Evolutionary conservation across 1,140 invertebrate species (phyloP), one percentile per base, ranked within the genome.

Genomic region (Drosophila kurseongensis): DNA sequence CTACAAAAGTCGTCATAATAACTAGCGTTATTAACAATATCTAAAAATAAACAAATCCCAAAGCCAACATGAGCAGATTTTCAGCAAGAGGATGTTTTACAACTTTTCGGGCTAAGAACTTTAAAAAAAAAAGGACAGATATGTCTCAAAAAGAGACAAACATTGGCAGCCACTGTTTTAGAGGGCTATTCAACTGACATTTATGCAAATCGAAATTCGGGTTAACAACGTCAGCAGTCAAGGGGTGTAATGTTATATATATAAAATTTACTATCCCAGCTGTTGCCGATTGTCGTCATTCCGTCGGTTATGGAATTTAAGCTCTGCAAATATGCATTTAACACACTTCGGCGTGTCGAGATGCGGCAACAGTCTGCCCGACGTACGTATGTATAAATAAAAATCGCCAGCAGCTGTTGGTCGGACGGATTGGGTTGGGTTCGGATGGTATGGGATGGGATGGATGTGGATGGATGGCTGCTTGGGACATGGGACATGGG

Each of bases 151-250:
- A 48, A 38, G 2, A 5, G 13, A 18, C 36, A 45, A 29, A 12
- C 1, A 10, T 45, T 45, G 38, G 41, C 60, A 52, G 9, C 29
- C 29, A 44, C 79, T 69, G 44, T 48, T 58, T 54, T 40, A 27
- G 40, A 18, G 18, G 12, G 58, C 41, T 41, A 47, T 62, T 14
- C 32, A 40, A 40, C 45, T 67, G 79, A 72, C 72, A 77, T 84
- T 67, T 80, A 84, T 84, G 80, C 73, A 84, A 84, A 84, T 79
- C 80, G 41, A 40, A 79, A 66, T 72, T 63, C 47, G 63, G 77
- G 65, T 62, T 85, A 69, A 77, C 81, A 74, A 63, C 66, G 61
- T 66, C 66, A 52, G 27, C 44, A 32, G 44, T 32, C 59, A 52
- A 63, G 32, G 56, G 40, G 36, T 23, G 60, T 74, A 66, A 75